Evolutionary conservation across 2,888 invertebrate genomes (phyloP).

Genomic region (Tetrapedia diversipes): DNA sequence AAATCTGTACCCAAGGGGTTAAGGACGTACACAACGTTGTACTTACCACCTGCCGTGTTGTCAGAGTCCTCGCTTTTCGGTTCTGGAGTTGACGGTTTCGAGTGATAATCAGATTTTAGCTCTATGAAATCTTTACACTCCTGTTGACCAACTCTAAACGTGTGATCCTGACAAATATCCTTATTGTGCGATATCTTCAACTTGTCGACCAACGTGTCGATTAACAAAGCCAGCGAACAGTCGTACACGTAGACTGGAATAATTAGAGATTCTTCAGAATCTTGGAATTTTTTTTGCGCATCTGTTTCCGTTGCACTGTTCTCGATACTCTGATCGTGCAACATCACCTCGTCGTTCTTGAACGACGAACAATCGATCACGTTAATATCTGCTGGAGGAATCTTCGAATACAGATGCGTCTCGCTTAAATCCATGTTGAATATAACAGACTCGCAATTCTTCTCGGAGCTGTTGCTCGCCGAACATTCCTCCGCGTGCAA

Average conservation of each 20-base stretch:
- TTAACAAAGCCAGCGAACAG: constrained; percentile 85
- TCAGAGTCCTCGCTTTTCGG: constrained; percentile 84
- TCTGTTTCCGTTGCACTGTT: constrained; percentile 64
- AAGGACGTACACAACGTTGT: too few relatives aligned
- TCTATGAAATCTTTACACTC: constrained; percentile 78
- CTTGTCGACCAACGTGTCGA: constrained; percentile 84
- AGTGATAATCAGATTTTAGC: constrained; percentile 80
- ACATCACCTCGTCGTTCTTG: constrained; percentile 63
- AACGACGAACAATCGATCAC: constrained; percentile 44
- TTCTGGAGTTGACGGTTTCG: constrained; percentile 82
- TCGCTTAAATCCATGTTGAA: constrained; percentile 55
- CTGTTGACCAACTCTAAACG: constrained; percentile 82
- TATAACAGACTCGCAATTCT: constrained; percentile 56
- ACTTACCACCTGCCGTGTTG: constrained; percentile 74
- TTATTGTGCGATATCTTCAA: constrained; percentile 77
- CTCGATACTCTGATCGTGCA: constrained; percentile 66
- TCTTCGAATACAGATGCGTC: constrained; percentile 45
- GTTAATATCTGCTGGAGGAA: constrained; percentile 47
- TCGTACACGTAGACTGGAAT: constrained; percentile 88
- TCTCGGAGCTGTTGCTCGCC: constrained; percentile 59
- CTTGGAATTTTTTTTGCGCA: constrained; percentile 52
- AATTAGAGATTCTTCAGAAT: constrained; percentile 75
- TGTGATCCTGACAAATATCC: constrained; percentile 85
- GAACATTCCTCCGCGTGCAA: constrained; percentile 48
- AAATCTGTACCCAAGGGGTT: too few relatives aligned